Evolutionary conservation across 2,888 invertebrate genomes (phyloP).

Genomic region (Linnaemya tessellans): DNA sequence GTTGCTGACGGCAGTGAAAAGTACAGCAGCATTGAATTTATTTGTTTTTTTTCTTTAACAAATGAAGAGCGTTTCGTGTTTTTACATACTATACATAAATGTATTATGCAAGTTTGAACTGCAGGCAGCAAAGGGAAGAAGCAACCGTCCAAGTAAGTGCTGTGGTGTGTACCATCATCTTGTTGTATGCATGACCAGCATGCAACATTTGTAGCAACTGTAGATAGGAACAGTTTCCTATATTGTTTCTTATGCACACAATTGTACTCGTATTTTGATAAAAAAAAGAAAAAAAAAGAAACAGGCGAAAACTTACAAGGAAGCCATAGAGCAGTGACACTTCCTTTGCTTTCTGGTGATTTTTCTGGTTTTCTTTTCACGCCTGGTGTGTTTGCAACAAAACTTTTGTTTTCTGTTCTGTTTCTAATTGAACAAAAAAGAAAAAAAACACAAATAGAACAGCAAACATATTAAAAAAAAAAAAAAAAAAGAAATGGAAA

Average conservation of each 20-base stretch:
- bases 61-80: background rate
- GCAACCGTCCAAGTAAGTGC: background rate
- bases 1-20: slow-evolving; percentile 30
- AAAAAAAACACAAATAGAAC: slow-evolving; percentile 11
- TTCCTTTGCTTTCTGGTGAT: slow-evolving; percentile 51
- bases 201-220: slow-evolving; percentile 50
- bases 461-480: background rate
- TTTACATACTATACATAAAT: background rate
- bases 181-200: slow-evolving; percentile 34
- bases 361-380: background rate
- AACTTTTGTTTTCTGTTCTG: slow-evolving; percentile 69
- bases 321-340: slow-evolving; percentile 67
- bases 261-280: slow-evolving; percentile 12
- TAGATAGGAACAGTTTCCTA: slow-evolving; percentile 38
- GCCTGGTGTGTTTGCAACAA: slow-evolving; percentile 17
- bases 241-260: background rate
- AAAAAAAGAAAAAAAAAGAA: background rate
- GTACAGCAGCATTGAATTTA: background rate
- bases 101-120: slow-evolving; percentile 25
- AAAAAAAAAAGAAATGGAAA: slow-evolving; percentile 3
- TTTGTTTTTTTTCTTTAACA: background rate
- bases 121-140: background rate
- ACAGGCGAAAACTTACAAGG: slow-evolving; percentile 37
- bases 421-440: slow-evolving; percentile 48
- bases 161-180: background rate